phyloP scores from a whole-genome alignment of 2,888 invertebrate genomes.

The Sesia bembeciformis region DNA sequence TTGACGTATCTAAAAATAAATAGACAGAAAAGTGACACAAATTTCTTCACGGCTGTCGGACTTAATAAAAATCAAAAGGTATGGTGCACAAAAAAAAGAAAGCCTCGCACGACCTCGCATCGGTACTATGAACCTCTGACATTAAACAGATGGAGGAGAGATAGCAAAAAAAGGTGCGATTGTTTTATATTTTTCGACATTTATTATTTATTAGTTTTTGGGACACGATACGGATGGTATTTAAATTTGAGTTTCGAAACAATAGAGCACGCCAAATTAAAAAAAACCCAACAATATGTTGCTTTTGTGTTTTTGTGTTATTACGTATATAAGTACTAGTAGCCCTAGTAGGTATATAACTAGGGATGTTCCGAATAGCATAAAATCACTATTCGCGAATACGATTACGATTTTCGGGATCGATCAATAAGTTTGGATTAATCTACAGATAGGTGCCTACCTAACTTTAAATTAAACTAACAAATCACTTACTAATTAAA shows the following conservation, averaged over 20 bases:
- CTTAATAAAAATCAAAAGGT: constrained; percentile 6
- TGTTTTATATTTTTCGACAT: not conserved
- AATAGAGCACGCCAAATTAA: not conserved
- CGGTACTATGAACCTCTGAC: constrained; percentile 9
- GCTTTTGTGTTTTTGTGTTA: no score
- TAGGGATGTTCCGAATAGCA: no score
- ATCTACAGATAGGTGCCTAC: no score
- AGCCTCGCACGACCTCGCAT: constrained; percentile 6
- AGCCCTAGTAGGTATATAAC: no score
- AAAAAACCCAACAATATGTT: no score
- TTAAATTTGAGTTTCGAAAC: not conserved
- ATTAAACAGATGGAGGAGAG: constrained; percentile 6
- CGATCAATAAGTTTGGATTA: no score
- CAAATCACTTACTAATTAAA: no score
- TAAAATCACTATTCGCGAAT: no score
- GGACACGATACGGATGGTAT: not conserved
- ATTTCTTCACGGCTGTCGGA: constrained; percentile 4
- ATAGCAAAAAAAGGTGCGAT: constrained; percentile 3
- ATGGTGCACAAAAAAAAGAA: constrained; percentile 9
- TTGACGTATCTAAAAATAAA: not conserved
- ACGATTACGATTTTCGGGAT: no score
- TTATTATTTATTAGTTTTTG: not conserved
- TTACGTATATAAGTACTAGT: no score
- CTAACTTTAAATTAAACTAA: no score
- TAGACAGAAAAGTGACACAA: constrained; percentile 7